Base-by-base conservation (phyloP, 2,888 invertebrate species). In the Leucoma salicis region DNA sequence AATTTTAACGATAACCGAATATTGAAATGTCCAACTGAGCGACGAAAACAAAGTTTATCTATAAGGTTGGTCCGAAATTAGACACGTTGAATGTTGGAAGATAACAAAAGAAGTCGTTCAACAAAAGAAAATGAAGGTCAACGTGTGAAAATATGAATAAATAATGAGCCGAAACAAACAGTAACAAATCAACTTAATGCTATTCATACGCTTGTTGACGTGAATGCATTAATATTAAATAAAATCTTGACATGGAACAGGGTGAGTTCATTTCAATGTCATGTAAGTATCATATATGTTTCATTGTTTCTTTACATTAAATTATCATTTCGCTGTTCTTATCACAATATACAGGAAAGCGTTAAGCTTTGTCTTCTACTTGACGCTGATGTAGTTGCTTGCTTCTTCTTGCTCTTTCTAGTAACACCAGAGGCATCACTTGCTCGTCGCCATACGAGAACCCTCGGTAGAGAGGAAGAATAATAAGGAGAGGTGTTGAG, bases 91-190 rank as follows among this genome's bases (percentile, higher is more conserved):
- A 46, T 48, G 32, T 25, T 37, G 14, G 13, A 29, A 12, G 39
- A 50, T 48, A 53, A 46, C 25, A 34, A 36, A 32, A 24, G 41
- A 37, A 29, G 13, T 29, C 44, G 31, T 29, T 11, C 24, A 16
- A 46, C 42, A 51, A 61, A 56, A 45, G 49, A 42, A 49, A 43
- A 43, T 42, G 50, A 46, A 51, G 45, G 53, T 34, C 45, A 39
- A 31, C 28, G 28, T 29, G 21, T 40, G 31, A 43, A 56, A 46
- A 42, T 49, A 53, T 59, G 34, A 57, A 57, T 57, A 49, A 49
- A 29, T 43, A 42, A 49, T 53, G 41, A 46, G 37, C 18, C 16
- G 36, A 42, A 35, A 33, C 14, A 60, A 53, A 43, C 46, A 46
- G 55, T 41, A 37, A 31, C 31, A 32, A 46, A 27, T 40, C 12